phyloP scores from a whole-genome alignment of 2,888 invertebrate genomes.

The Cenopis cana region DNA sequence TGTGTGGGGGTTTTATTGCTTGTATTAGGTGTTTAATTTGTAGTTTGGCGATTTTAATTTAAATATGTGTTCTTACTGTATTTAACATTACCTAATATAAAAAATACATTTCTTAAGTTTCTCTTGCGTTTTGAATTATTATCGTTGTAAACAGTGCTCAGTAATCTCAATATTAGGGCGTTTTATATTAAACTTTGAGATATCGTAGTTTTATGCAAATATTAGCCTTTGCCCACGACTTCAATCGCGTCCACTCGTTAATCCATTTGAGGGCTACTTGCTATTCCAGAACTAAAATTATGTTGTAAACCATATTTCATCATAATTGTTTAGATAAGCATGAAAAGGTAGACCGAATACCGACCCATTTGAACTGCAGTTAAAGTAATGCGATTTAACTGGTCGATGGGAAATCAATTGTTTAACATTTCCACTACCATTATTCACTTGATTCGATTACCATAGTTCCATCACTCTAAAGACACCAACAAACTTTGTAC shows the following conservation, averaged over 20 bases:
- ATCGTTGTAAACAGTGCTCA: not conserved
- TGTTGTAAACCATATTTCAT: too few species aligned
- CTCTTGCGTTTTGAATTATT: not conserved
- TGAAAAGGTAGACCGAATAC: too few species aligned
- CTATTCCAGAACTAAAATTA: too few species aligned
- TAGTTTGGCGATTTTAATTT: conserved; percentile 20
- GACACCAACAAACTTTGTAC: conserved; percentile 21
- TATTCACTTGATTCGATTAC: conserved; percentile 12
- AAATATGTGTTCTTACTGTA: not conserved
- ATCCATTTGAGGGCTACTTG: too few species aligned
- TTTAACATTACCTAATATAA: not conserved
- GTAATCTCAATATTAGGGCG: not conserved
- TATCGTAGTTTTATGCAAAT: not conserved
- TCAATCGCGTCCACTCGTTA: too few species aligned
- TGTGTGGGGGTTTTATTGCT: conserved; percentile 40
- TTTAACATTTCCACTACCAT: not conserved
- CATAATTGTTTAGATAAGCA: too few species aligned
- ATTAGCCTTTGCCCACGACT: too few species aligned
- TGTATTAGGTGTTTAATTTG: conserved; percentile 2
- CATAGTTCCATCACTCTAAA: conserved; percentile 6
- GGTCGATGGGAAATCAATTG: not conserved
- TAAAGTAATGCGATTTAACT: not conserved
- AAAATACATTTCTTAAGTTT: not conserved
- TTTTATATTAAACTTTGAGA: not conserved
- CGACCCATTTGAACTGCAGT: not conserved